Percentiles rank a stretch among this genome's conserved stretches.
Conservation (phyloP, 2,113 vertebrate genomes). For the Leptodactylus fuscus region DNA sequence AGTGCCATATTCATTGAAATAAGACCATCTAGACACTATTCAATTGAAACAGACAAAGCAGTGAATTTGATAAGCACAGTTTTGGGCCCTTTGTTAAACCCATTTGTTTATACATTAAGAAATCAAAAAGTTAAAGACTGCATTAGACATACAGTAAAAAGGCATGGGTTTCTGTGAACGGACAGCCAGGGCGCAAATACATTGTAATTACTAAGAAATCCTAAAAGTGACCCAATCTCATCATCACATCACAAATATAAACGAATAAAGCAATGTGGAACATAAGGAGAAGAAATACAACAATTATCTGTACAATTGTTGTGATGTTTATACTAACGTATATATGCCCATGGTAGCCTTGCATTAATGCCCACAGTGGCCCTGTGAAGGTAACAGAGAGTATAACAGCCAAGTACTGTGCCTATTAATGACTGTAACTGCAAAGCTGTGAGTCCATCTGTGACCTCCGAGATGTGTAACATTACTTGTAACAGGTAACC, state of each 20-base stretch:
- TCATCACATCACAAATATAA: not conserved
- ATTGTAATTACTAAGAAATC: not conserved
- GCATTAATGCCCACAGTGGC: no score
- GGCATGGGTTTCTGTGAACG: not conserved
- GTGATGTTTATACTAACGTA: no score
- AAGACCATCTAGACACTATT: constrained; percentile 56
- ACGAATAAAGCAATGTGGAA: no score
- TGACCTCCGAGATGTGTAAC: no score
- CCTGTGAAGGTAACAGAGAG: no score
- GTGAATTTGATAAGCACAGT: constrained; percentile 67
- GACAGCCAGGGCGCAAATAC: not conserved
- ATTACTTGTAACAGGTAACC: no score
- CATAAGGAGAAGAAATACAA: no score
- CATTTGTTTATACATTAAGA: constrained; percentile 73
- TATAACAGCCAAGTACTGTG: no score
- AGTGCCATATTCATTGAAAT: constrained; percentile 70
- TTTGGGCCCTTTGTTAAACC: constrained; percentile 68
- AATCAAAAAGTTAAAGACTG: constrained; percentile 70
- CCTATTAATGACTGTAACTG: no score
- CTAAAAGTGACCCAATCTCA: not conserved
- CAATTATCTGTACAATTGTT: no score
- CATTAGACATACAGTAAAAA: constrained; percentile 51
- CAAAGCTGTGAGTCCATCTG: no score
- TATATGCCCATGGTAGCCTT: no score
- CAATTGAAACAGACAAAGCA: constrained; percentile 62